Evolutionary conservation across 2,797 vertebrate species (phyloP).

Genomic region (Xiphorhynchus erythropygius): DNA sequence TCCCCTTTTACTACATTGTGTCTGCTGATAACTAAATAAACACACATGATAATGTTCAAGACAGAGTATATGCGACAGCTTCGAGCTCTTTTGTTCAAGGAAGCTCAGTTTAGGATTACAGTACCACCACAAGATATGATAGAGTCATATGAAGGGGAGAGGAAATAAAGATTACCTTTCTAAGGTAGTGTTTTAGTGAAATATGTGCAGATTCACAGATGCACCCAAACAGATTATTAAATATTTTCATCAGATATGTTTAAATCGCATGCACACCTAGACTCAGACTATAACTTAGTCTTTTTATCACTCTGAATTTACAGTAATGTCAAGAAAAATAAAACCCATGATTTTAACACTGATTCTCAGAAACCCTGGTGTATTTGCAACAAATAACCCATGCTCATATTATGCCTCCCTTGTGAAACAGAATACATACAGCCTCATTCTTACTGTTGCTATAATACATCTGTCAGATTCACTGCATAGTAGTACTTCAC

Average conservation of each 20-base stretch:
- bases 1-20: background rate
- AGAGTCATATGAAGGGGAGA: background rate
- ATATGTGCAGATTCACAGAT: background rate
- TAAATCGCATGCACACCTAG: background rate
- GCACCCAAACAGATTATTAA: background rate
- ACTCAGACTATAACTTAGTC: background rate
- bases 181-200: background rate
- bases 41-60: background rate
- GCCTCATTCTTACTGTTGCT: background rate
- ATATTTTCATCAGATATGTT: background rate
- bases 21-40: background rate
- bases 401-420: background rate
- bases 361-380: background rate
- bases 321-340: background rate
- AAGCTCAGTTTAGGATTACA: background rate
- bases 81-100: background rate
- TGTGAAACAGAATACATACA: background rate
- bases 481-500: background rate
- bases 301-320: background rate
- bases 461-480: background rate
- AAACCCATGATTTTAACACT: background rate
- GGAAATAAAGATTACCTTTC: background rate
- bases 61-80: background rate
- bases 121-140: background rate
- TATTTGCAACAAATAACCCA: background rate